Conservation (phyloP, 1,140 invertebrate genomes). For the Phortica variegata region DNA sequence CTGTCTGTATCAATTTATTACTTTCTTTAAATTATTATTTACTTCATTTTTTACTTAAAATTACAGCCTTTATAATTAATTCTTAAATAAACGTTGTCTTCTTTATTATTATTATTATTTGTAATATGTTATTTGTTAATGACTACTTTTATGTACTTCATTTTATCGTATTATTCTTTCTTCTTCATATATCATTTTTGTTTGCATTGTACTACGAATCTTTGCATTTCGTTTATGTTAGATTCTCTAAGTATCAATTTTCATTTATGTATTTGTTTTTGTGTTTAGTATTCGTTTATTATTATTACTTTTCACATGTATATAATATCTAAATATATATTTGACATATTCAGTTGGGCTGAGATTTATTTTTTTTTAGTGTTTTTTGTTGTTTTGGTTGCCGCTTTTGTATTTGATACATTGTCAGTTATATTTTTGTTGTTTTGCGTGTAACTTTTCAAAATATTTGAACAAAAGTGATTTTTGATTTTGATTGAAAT, state of each 20-base stretch:
- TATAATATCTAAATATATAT: constrained; percentile 50
- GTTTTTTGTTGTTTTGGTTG: constrained; percentile 8
- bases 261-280: constrained; percentile 27
- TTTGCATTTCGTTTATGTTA: too few species aligned
- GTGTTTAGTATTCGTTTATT: constrained; percentile 29
- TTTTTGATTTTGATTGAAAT: constrained; percentile 38
- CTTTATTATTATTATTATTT: constrained; percentile 2
- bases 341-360: constrained; percentile 54
- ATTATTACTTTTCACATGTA: constrained; percentile 52
- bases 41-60: constrained; percentile 48
- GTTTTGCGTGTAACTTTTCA: background rate
- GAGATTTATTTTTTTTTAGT: constrained; percentile 43
- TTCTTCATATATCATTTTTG: constrained; percentile 40
- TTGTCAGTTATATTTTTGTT: constrained; percentile 10
- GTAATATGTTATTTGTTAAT: background rate
- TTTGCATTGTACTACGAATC: constrained; percentile 43
- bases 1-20: constrained; percentile 20
- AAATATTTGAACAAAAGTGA: constrained; percentile 7
- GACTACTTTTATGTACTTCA: constrained; percentile 12
- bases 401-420: constrained; percentile 45
- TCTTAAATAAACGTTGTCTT: constrained; percentile 35
- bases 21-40: constrained; percentile 33
- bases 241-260: too few species aligned
- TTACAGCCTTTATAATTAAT: constrained; percentile 58
- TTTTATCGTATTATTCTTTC: constrained; percentile 2